These are phyloP conservation scores for Nothoprocta pentlandii DNA, from an alignment of 2,113 vertebrate genomes.

Conservation along the genomic window DNA sequence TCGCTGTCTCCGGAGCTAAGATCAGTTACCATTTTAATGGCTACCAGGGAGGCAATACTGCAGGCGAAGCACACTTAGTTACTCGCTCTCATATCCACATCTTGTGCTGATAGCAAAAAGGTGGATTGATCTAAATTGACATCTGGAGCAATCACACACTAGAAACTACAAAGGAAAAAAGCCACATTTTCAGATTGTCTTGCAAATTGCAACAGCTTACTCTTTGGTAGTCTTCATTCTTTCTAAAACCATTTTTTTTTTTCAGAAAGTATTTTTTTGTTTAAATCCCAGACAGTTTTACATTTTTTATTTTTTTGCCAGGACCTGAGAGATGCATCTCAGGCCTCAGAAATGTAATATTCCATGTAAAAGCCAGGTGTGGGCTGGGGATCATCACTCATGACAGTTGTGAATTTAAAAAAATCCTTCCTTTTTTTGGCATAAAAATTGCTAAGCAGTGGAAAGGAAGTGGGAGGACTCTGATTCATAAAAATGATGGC, in stretches of 20 bases:
- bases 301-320: neutral
- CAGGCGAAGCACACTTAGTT: neutral
- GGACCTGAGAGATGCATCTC: slow-evolving; percentile 30
- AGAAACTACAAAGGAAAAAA: neutral
- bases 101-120: neutral
- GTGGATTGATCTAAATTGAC: neutral
- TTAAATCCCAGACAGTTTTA: neutral
- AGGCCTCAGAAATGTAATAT: slow-evolving; percentile 46
- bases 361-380: slow-evolving; percentile 45
- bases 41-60: neutral
- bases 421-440: slow-evolving; percentile 63
- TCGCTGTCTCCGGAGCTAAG: neutral
- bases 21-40: slow-evolving; percentile 7
- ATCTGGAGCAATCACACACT: neutral
- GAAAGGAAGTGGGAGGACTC: slow-evolving; percentile 61
- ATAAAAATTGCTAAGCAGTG: slow-evolving; percentile 62
- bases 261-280: neutral
- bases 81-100: neutral
- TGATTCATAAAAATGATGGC: slow-evolving; percentile 67
- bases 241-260: neutral
- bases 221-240: neutral
- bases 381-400: slow-evolving; percentile 58
- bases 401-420: slow-evolving; percentile 65
- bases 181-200: neutral
- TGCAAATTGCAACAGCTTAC: neutral